Evolutionary conservation across 2,113 vertebrate species (phyloP), one percentile per base, ranked within the genome.

Genomic region (Azemiops feae): DNA sequence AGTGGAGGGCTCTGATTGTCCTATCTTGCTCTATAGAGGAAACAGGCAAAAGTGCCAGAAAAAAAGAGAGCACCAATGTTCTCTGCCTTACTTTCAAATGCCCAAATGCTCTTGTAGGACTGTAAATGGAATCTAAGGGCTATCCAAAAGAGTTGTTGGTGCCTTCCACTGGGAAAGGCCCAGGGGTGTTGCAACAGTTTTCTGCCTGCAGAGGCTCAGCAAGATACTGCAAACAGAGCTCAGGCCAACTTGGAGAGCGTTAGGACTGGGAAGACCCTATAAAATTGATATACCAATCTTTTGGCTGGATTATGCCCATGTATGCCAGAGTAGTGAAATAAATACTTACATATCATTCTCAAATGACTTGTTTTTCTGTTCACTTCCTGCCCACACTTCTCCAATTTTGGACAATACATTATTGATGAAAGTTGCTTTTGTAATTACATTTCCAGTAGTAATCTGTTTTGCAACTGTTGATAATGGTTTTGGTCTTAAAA

Each of bases 351-450:
- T 98, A 85, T 95, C 97, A 16, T 93, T 88, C 23, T 97, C 96
- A 11, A 98, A 98, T 10, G 91, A 94, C 45, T 94, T 95, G 0
- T 91, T 96, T 53, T 97, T 97, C 88, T 95, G 58, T 55, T 98
- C 97, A 93, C 95, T 98, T 93, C 97, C 98, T 52, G 97, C 93
- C 98, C 98, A 98, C 12, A 99, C 98, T 95, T 99, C 99, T 95
- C 98, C 98, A 47, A 99, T 98, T 97, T 99, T 99, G 89, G 97
- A 98, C 69, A 99, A 95, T 0, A 99, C 98, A 22, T 98, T 98
- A 96, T 94, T 98, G 96, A 99, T 99, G 95, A 99, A 99, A 74
- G 98, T 97, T n/a, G 98, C 98, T 95, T 98, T 98, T 47, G 98
- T 98, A 93, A 98, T 96, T 57, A 99, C 98, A 93, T 97, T 98